These are phyloP conservation scores for Therioaphis trifolii DNA, from an alignment of 2,888 invertebrate species.

Conservation along the genomic window DNA sequence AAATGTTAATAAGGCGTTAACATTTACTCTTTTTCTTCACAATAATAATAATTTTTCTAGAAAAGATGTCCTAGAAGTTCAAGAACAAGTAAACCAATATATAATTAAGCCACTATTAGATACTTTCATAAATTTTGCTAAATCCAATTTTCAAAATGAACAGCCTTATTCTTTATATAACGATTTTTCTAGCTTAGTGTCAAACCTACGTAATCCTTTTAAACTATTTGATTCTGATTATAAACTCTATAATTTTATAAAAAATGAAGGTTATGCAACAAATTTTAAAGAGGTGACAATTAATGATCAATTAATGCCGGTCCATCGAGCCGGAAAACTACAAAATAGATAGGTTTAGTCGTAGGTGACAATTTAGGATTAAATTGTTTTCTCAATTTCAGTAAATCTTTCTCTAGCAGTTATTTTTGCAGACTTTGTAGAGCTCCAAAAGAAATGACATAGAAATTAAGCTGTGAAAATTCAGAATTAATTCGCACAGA, in stretches of 20 bases:
- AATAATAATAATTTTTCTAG: too few species aligned
- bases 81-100: not conserved
- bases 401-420: slow-evolving; percentile 21
- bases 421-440: too few species aligned
- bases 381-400: slow-evolving; percentile 23
- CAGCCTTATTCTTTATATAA: not conserved
- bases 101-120: not conserved
- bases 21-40: not conserved
- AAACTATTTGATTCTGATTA: slow-evolving; percentile 5
- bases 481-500: too few species aligned
- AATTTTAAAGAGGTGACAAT: slow-evolving; percentile 11
- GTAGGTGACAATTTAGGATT: too few species aligned
- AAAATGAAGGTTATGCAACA: not conserved
- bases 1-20: not conserved
- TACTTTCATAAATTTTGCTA: not conserved
- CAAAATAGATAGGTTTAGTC: slow-evolving; percentile 19
- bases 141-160: not conserved
- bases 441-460: too few species aligned
- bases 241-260: not conserved
- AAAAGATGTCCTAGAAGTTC: too few species aligned
- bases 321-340: not conserved
- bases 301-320: not conserved
- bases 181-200: slow-evolving; percentile 1
- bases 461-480: too few species aligned
- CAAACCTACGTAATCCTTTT: not conserved